Evolutionary conservation across 2,797 vertebrate genomes (phyloP).

Genomic region (Anisognathus igniventris): DNA sequence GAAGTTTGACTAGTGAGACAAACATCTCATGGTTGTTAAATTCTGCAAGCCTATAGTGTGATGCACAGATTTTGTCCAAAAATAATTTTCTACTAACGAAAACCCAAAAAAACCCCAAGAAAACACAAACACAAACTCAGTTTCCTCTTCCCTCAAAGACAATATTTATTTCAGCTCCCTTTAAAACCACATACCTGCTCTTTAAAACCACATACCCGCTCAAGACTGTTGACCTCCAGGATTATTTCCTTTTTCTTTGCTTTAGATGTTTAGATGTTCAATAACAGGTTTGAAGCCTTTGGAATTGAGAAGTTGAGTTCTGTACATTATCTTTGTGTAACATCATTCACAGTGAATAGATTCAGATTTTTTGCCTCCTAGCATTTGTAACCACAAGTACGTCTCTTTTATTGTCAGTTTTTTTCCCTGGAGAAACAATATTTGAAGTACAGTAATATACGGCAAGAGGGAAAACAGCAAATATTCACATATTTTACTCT

Average conservation of each 20-base stretch:
- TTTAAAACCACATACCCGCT: not conserved
- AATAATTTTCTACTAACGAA: not conserved
- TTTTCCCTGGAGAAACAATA: not conserved
- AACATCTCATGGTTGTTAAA: not conserved
- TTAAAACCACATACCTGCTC: not conserved
- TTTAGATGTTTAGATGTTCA: not conserved
- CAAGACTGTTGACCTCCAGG: not conserved
- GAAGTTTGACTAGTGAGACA: not conserved
- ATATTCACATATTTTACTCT: not conserved
- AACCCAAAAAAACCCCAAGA: rapidly evolving
- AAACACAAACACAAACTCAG: not conserved
- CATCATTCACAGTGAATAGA: not conserved
- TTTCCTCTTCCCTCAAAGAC: not conserved
- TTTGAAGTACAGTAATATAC: not conserved
- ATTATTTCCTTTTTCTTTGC: not conserved
- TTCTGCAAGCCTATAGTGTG: not conserved
- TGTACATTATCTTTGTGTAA: not conserved
- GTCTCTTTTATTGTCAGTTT: not conserved
- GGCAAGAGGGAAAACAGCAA: not conserved
- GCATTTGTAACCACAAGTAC: not conserved
- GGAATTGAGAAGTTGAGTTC: not conserved
- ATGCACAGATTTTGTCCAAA: not conserved
- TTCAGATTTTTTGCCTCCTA: not conserved
- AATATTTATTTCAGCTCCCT: not conserved
- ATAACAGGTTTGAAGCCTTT: not conserved